Evolutionary conservation across 2,797 vertebrate species (phyloP).

Genomic region (Mycteria americana): DNA sequence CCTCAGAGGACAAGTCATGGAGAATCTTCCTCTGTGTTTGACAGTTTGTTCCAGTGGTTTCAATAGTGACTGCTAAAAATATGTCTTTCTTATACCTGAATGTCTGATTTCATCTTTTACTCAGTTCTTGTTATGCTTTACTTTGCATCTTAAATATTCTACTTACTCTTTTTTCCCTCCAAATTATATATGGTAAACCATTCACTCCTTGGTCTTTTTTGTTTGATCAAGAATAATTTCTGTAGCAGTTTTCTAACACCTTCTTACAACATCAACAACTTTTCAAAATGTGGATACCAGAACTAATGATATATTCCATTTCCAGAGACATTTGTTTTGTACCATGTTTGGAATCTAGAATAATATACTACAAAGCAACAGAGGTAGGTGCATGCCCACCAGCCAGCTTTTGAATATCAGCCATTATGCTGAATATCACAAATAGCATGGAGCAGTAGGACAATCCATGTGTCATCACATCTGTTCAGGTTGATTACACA

Average conservation of each 20-base stretch:
- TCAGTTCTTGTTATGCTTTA: not conserved
- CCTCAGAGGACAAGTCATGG: not conserved
- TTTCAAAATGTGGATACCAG: not conserved
- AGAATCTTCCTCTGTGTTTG: not conserved
- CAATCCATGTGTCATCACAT: not conserved
- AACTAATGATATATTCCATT: not conserved
- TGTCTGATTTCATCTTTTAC: not conserved
- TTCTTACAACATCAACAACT: not conserved
- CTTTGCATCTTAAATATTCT: not conserved
- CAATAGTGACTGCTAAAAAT: not conserved
- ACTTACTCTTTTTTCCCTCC: no score
- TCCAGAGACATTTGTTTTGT: not conserved
- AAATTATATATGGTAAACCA: not conserved
- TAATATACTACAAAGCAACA: not conserved
- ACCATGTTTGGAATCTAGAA: not conserved
- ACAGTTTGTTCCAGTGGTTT: not conserved
- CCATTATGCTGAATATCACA: not conserved
- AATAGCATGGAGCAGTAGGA: not conserved
- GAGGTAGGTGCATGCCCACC: not conserved
- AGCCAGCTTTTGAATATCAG: not conserved
- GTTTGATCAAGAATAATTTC: not conserved
- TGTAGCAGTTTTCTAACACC: not conserved
- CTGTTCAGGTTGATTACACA: not conserved
- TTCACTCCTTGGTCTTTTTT: not conserved
- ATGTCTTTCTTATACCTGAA: not conserved